A percentile compares a stretch with the other conserved stretches of the same genome.
These are phyloP conservation scores for Alviniconcha marisindica DNA, from an alignment of 1,140 invertebrate genomes.

Conservation along the genomic window DNA sequence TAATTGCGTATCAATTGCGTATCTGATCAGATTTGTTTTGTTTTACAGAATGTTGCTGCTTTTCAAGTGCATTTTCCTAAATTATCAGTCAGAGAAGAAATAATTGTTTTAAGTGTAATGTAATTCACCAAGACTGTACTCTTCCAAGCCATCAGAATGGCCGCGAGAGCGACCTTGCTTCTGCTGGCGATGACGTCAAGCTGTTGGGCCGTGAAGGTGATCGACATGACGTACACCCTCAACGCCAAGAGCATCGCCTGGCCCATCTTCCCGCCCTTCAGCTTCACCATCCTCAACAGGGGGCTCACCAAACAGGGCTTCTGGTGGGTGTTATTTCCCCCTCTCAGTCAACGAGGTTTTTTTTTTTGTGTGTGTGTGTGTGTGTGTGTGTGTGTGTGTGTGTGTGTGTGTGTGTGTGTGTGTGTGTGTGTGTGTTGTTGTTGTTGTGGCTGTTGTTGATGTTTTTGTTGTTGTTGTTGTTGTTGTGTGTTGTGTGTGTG, in stretches of 20 bases:
- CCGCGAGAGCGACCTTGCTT: neutral
- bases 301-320: neutral
- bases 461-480: no score
- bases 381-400: no score
- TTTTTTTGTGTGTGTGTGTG: no score
- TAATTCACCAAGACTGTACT: neutral
- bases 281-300: conserved; percentile 47
- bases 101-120: neutral
- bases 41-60: neutral
- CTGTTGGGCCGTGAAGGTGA: neutral
- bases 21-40: no score
- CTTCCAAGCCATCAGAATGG: neutral
- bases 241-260: conserved; percentile 46
- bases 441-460: no score
- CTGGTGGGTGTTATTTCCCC: conserved; percentile 28
- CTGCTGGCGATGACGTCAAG: neutral
- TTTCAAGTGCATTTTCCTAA: neutral
- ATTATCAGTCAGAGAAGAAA: neutral
- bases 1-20: no score
- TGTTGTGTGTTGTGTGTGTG: no score
- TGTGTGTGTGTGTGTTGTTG: no score
- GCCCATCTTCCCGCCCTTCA: conserved; percentile 49
- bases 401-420: no score
- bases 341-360: no score
- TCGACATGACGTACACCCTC: conserved; percentile 46